Base-by-base conservation (phyloP, 35 echinoderm and acorn worm species). In the Ptychodera flava region DNA sequence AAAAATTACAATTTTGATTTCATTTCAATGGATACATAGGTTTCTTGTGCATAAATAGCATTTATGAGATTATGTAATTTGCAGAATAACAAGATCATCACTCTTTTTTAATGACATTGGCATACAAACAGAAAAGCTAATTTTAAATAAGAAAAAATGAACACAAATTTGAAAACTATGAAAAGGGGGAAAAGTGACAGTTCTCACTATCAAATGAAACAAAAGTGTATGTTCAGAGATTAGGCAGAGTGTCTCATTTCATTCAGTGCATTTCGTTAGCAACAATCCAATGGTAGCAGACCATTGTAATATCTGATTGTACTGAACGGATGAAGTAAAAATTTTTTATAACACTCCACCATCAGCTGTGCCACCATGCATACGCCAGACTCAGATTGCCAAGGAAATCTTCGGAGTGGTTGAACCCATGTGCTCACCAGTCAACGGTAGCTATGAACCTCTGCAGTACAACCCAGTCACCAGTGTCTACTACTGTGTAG, bases 391-490 rank as follows among this genome's bases (percentile, higher is more conserved):
- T 12, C 45, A 37, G 30, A 33, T 83, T 1, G 82, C 82, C 35
- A 83, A 36, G n/a, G 16, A 15, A 28, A 36, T 30, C 33, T 36
- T 36, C 30, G 82, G 37, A 37, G 28, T 83, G 35, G 35, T 37
- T n/a, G 1, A 34, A 1, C 82, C 82, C 1, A 83, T 28, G 1
- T 83, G 82, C 35, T 36, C 34, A 14, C 82, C 82, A 16, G 29
- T 36, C 32, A 83, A 83, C 35, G 45, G 45, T 12, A 83, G 33
- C 12, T 83, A 83, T 31, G 31, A 34, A 37, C 1, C 82, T 10
- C 35, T 83, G 35, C 82, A 83, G 31, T 83, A 36, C 35, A 83
- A 37, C 82, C 33, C 33, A 34, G 37, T 27, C 33, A 37, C 82
- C 35, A 35, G 82, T 36, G 34, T 36, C 35, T 83, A 36, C 82